Conservation (phyloP, 2,113 vertebrate species). For the Microcebus murinus region DNA sequence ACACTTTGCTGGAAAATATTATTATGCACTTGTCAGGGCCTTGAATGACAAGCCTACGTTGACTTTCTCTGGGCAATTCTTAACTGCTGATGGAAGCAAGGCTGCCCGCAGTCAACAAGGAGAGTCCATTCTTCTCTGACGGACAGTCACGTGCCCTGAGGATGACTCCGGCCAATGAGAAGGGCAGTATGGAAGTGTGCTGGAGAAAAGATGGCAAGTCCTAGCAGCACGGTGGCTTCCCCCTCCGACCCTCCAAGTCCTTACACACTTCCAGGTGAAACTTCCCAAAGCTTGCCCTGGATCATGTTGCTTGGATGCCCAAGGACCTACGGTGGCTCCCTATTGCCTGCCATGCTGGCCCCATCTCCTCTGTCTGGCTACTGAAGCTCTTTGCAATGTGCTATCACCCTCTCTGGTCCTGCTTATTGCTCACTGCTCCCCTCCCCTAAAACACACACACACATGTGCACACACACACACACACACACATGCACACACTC, state of each 20-base stretch:
- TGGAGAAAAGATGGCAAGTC: conserved; percentile 64
- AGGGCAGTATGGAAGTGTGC: conserved; percentile 83
- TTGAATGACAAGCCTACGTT: background rate
- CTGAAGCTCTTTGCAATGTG: background rate
- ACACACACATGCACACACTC: background rate
- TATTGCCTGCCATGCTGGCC: too few relatives aligned
- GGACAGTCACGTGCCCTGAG: conserved; percentile 81
- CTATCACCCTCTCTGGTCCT: background rate
- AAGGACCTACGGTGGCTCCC: background rate
- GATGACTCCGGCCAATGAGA: conserved; percentile 81
- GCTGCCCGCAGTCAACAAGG: conserved; percentile 51
- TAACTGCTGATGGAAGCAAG: conserved; percentile 85
- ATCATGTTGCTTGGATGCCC: background rate
- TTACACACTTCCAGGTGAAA: background rate
- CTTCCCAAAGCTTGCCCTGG: background rate
- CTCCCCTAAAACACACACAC: background rate
- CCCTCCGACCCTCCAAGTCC: background rate
- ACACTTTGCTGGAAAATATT: background rate
- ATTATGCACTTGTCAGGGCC: background rate
- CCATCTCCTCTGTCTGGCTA: background rate
- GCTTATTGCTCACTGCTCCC: background rate
- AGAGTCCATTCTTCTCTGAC: conserved; percentile 81
- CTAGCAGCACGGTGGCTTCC: accelerated
- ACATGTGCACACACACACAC: too few relatives aligned
- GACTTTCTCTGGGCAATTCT: conserved; percentile 36